Evolutionary conservation across 2,888 invertebrate genomes (phyloP), one percentile per base, ranked within the genome.

Genomic region (Eupithecia inturbata): DNA sequence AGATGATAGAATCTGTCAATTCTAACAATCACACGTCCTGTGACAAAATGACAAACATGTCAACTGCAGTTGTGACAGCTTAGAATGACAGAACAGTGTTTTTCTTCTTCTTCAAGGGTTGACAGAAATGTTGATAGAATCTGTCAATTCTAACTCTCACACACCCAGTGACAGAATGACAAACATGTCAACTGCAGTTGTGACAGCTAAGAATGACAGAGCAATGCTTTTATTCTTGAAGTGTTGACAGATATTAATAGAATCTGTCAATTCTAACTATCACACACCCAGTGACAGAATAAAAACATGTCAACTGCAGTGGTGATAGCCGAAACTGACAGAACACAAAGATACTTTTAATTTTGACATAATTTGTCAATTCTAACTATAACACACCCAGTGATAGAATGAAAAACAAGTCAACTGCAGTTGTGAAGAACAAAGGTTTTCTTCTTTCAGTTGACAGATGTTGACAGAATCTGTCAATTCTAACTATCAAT

Each of bases 101-200:
- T 66, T 36, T 22, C 3, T 14, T n/a, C n/a, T n/a, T 72, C 63
- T 53, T 72, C 36, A 72, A 70, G 14, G 10, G 28, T 12, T 70
- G 41, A 45, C 33, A 62, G 62, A 69, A n/a, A n/a, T 10, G 63
- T 33, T 64, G 63, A 33, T 3, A 45, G 14, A 31, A 39, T 76
- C 69, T 73, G 6, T 39, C 36, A 28, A 53, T 70, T 70, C 49
- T 70, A 70, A 70, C 70, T 63, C 74, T 77, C 71, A 75, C 53
- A 74, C 62, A 75, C 74, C 77, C 78, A 82, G 82, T 82, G 82
- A 80, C 80, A 80, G 76, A 77, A 45, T 67, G 14, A 39, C 39
- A 68, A 57, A 80, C 78, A 71, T 79, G 79, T 78, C 82, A 73
- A 77, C 78, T 83, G 78, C 53, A 68, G n/a, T 28, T 71, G 75